Evolutionary conservation across 2,888 invertebrate species (phyloP).

Genomic region (Noctua janthina): DNA sequence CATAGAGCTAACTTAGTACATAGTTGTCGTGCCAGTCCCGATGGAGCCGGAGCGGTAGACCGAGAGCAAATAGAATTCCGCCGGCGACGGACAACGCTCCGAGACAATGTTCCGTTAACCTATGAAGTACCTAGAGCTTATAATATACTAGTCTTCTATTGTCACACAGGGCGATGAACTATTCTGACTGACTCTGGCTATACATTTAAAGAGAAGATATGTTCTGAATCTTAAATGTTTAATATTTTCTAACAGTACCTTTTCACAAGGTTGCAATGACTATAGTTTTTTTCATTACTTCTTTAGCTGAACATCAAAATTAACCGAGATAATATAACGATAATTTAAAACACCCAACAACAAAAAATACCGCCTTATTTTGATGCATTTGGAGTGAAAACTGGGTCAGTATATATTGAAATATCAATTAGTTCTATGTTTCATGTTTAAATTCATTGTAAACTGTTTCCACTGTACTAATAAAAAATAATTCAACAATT

Average conservation of each 20-base stretch:
- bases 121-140: slow-evolving; percentile 8
- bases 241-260: not conserved
- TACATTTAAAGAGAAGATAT: not conserved
- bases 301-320: not conserved
- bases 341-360: not conserved
- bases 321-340: not conserved
- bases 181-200: not conserved
- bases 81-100: slow-evolving; percentile 4
- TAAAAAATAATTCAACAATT: not conserved
- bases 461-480: not conserved
- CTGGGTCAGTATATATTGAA: not conserved
- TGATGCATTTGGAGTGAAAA: not conserved
- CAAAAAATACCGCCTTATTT: not conserved
- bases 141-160: not conserved
- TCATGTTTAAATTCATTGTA: not conserved
- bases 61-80: slow-evolving; percentile 52
- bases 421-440: not conserved
- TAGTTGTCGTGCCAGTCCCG: slow-evolving; percentile 46
- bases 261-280: not conserved
- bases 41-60: slow-evolving; percentile 26
- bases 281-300: not conserved
- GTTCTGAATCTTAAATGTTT: not conserved
- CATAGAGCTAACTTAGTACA: slow-evolving; percentile 23
- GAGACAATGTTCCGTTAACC: slow-evolving; percentile 11
- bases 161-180: not conserved